These are phyloP conservation scores for Chrysomallon squamiferum DNA, from an alignment of 1,140 invertebrate genomes.

Conservation along the genomic window DNA sequence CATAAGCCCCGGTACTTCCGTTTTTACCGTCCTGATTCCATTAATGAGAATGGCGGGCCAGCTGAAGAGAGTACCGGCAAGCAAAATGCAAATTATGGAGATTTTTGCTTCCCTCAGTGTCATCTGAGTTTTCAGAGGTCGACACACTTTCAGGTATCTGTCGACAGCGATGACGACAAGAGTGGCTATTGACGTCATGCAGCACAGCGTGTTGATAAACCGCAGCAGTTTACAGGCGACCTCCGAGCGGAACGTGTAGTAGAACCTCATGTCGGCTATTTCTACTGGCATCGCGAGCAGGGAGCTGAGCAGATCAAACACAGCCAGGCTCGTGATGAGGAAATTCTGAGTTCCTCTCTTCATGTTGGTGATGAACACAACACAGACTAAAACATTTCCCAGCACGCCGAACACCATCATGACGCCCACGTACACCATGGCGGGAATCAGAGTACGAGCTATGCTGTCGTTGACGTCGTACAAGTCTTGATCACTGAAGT, in stretches of 20 bases:
- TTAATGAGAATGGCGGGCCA: conserved; percentile 14
- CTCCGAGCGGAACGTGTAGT: conserved; percentile 20
- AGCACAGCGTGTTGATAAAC: conserved; percentile 17
- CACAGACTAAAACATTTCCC: conserved; percentile 35
- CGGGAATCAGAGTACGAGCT: conserved; percentile 16
- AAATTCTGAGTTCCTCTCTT: conserved; percentile 27
- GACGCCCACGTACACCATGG: conserved; percentile 28
- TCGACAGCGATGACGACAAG: conserved; percentile 32
- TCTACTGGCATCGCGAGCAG: conserved; percentile 29
- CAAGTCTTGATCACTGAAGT: background rate
- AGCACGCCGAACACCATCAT: conserved; percentile 33
- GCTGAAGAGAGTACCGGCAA: conserved; percentile 1
- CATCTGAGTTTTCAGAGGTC: conserved; percentile 15
- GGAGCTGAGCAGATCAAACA: conserved; percentile 44
- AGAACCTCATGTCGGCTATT: conserved; percentile 29
- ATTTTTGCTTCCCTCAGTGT: conserved; percentile 2
- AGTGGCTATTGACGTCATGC: conserved; percentile 21
- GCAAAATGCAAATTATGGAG: background rate
- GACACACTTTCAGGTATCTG: conserved; percentile 23
- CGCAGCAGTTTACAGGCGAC: conserved; percentile 22
- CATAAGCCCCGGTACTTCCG: background rate
- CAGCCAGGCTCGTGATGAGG: conserved; percentile 34
- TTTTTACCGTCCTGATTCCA: conserved; percentile 13
- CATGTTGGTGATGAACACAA: conserved; percentile 31
- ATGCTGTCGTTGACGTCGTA: conserved; percentile 25